Conservation (phyloP, 30 jellyfish, hydroid and myxozoan genomes). For the Aurelia sp. region DNA sequence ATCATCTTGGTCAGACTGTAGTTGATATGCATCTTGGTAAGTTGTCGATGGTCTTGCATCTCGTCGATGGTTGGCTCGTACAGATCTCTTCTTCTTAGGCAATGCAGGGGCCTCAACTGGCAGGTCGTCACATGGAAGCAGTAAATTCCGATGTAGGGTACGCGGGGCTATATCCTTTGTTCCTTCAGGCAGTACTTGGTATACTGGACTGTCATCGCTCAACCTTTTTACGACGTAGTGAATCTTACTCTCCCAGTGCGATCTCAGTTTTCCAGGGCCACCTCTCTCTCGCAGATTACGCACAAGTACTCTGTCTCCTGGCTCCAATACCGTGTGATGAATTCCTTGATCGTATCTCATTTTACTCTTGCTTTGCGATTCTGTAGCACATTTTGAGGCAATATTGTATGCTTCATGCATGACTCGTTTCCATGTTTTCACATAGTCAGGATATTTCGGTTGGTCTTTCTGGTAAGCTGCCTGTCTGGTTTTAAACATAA, state of each 20-base stretch:
- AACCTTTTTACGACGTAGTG: background rate
- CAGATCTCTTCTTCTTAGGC: background rate
- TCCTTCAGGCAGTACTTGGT: background rate
- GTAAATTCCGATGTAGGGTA: background rate
- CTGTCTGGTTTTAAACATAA: background rate
- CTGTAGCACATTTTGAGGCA: background rate
- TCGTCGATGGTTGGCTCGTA: no score
- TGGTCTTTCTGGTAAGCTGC: no score
- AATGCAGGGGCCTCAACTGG: background rate
- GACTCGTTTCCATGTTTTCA: conserved; percentile 9
- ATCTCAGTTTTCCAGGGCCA: background rate
- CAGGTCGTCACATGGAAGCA: background rate
- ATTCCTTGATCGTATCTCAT: conserved; percentile 6
- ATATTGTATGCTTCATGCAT: background rate
- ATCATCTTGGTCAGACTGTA: no score
- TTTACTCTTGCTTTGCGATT: background rate
- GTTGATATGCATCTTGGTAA: no score
- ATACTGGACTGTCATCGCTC: background rate
- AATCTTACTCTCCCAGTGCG: background rate
- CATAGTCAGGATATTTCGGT: no score
- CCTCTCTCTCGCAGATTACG: conserved; percentile 27
- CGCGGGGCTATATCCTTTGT: background rate
- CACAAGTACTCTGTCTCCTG: background rate
- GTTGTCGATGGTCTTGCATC: no score
- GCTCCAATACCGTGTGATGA: background rate